Base-by-base conservation (phyloP, 1,140 invertebrate genomes). In the Pseudobourletiella spinata region DNA sequence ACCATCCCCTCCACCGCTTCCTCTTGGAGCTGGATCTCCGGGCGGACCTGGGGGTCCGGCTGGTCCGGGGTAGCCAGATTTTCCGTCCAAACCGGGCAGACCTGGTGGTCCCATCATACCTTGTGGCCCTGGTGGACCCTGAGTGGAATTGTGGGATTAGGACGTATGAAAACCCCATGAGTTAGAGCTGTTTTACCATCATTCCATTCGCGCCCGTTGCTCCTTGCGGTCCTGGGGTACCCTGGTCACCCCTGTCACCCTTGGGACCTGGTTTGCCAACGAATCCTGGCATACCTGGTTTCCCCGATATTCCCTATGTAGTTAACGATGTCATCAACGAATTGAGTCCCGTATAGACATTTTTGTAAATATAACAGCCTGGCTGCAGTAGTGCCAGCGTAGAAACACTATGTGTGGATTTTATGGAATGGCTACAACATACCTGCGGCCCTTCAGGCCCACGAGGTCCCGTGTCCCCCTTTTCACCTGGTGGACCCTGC, bases 181-280 rank as follows among this genome's bases (percentile, higher is more conserved):
- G n/a, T n/a, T n/a, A n/a, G n/a, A n/a, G n/a, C n/a, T n/a, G n/a
- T n/a, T n/a, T 24, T 57, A 70, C 55, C 54, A 65, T 60, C 64
- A 64, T 73, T 69, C 75, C 76, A 51, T 70, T 57, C 3, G 58
- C 29, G 18, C 73, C 73, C 18, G 72, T 69, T 28, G 68, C 63
- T 28, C 77, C 77, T 26, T 78, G 74, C 43, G 72, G 68, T 44
- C 79, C 75, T 29, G 66, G 65, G 46, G 70, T 57, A 18, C 80
- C 81, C 59, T 66, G 64, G 22, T 76, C 74, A 46, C 81, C 81
- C 63, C 76, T 75, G 20, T 73, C 70, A 6, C 81, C 81, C 44
- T 75, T 71, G 8, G 68, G 48, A 46, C 77, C 78, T 48, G 71
- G 63, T 44, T 66, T 58, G 4, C 78, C 78, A 30, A 68, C 54